Conservation (phyloP, 2,888 invertebrate genomes). For the Hydrotaea cyrtoneurina region DNA sequence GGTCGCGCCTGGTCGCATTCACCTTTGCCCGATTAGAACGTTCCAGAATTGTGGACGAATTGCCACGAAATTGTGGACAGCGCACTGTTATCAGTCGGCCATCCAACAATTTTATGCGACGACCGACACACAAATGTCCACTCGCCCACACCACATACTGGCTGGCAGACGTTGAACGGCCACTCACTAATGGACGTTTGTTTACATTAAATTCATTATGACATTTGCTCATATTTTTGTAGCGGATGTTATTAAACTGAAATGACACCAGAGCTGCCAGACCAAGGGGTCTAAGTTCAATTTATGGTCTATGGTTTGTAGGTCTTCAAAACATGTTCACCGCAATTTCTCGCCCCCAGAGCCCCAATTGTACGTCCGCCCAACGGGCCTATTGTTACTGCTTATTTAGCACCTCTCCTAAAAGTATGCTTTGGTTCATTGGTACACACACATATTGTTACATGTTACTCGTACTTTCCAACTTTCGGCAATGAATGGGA, state of each 20-base stretch:
- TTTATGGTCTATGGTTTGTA: too few species aligned
- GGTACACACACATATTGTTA: constrained; percentile 14
- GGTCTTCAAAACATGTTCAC: too few species aligned
- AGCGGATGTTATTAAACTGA: constrained; percentile 16
- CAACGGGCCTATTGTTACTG: not conserved
- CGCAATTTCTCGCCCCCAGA: too few species aligned
- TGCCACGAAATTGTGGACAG: not conserved
- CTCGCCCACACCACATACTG: not conserved
- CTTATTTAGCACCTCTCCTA: constrained; percentile 13
- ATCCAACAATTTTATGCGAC: not conserved
- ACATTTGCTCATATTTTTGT: constrained; percentile 30
- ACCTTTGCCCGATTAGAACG: not conserved
- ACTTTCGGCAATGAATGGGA: constrained; percentile 40
- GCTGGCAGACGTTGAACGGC: not conserved
- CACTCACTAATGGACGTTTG: constrained; percentile 24
- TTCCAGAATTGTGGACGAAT: not conserved
- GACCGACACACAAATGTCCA: not conserved
- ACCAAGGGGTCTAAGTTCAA: not conserved
- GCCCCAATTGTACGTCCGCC: not conserved
- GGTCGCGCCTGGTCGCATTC: not conserved
- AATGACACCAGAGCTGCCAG: not conserved
- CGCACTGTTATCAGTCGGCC: not conserved
- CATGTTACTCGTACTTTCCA: not conserved
- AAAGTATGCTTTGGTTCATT: constrained; percentile 18
- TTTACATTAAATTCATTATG: constrained; percentile 35